Base-by-base conservation (phyloP, 2,113 vertebrate genomes). In the Pollimyrus isidori region DNA sequence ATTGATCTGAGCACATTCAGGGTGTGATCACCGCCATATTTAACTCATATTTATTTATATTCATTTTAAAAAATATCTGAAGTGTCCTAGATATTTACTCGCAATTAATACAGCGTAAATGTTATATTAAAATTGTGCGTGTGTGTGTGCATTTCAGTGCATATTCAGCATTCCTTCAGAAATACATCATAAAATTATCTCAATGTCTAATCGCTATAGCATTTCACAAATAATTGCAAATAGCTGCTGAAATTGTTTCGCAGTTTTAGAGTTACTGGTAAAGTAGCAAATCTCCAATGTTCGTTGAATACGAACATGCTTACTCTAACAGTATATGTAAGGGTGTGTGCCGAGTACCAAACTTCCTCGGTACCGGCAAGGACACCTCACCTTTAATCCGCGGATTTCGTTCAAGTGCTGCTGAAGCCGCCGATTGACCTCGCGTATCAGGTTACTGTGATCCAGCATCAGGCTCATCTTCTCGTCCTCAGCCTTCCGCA, bases 401-500 rank as follows among this genome's bases (percentile, higher is more conserved):
- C 98, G 96, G 90, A 99, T 99, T 95, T 99, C 98, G 93, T 96
- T 96, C 48, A 99, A 96, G 94, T 99, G 98, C 90, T 97, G 97
- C 96, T 99, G 98, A 83, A 99, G 97, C 62, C 98, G 97, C 88
- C 98, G 97, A 95, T 99, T 99, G 92, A 99, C 97, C 95, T 98
- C 98, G 30, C 97, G 96, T 96, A 99, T 99, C 93, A 98, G 96
- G 93, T 98, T 98, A 92, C 98, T 96, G 95, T 99, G 98, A 92
- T 99, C 98, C 95, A 99, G 93, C 96, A 99, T 99, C 90, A 97
- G 97, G 94, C 97, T 96, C 96, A 98, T 97, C 95, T 97, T 99
- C 91, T 98, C 97, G n/a, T 97, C 96, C 93, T 99, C 98, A 2
- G 97, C 95, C 90, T 96, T 96, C 89, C 98, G 96, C 92, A 99